Conservation (phyloP, 2,113 vertebrate genomes). For the Ramphastos sulfuratus region DNA sequence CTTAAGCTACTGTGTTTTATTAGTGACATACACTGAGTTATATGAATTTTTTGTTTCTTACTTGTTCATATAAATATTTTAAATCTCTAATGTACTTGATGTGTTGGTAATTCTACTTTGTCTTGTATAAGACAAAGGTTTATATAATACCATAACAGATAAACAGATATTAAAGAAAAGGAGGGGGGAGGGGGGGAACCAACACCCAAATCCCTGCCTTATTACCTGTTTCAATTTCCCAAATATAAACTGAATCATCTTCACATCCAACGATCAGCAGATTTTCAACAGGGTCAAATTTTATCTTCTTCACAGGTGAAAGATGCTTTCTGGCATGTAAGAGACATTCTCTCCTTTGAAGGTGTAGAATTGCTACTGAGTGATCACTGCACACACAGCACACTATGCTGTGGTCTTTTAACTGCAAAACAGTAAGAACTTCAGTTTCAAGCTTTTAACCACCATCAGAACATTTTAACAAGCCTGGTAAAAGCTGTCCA, state of each 20-base stretch:
- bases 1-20: background rate
- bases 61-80: background rate
- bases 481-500: background rate
- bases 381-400: conserved; percentile 79
- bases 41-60: background rate
- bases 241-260: conserved; percentile 78
- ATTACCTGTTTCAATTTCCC: conserved; percentile 84
- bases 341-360: conserved; percentile 70
- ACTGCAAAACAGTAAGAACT: conserved; percentile 44
- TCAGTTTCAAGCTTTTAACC: background rate
- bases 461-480: background rate
- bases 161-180: background rate
- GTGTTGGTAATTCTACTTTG: background rate
- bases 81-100: background rate
- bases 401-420: conserved; percentile 57
- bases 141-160: background rate
- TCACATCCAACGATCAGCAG: conserved; percentile 79
- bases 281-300: conserved; percentile 75
- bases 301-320: conserved; percentile 77
- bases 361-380: conserved; percentile 76
- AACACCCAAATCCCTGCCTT: background rate
- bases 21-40: background rate
- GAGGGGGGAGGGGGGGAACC: background rate
- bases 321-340: conserved; percentile 79
- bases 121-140: background rate